Conservation (phyloP, 2,888 invertebrate species). For the Tillus elongatus region DNA sequence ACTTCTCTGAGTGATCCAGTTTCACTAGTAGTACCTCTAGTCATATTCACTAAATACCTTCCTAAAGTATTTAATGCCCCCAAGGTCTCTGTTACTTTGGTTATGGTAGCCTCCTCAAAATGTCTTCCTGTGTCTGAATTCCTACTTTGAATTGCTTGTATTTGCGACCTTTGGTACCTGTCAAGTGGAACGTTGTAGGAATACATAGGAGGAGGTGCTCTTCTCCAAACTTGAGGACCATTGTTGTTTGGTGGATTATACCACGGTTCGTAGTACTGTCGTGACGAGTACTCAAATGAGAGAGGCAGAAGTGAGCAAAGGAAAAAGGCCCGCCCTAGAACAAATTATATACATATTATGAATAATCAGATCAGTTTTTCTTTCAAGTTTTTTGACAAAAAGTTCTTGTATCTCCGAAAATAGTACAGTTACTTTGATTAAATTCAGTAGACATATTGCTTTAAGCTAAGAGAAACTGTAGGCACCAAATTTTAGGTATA, state of each 20-base stretch:
- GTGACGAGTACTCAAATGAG: conserved; percentile 20
- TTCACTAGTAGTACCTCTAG: conserved; percentile 42
- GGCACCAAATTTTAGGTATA: no score
- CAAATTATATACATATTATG: no score
- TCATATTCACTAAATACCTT: conserved; percentile 76
- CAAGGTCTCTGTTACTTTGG: conserved; percentile 51
- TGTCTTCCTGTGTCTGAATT: conserved; percentile 31
- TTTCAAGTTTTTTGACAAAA: no score
- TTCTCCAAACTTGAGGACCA: conserved; percentile 12
- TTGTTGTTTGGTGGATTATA: conserved; percentile 26
- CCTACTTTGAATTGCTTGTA: conserved; percentile 16
- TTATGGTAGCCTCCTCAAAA: conserved; percentile 40
- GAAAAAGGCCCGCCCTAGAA: conserved; percentile 23
- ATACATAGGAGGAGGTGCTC: background rate
- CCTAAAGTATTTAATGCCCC: conserved; percentile 83
- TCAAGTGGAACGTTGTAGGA: no score
- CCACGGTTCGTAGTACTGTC: conserved; percentile 29
- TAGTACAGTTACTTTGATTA: no score
- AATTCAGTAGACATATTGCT: no score
- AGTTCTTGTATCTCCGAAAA: no score
- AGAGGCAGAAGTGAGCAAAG: conserved; percentile 25
- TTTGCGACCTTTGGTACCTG: no score
- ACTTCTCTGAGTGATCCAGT: conserved; percentile 45
- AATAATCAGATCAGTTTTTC: no score
- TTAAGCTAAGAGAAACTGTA: no score